Evolutionary conservation across 2,888 invertebrate species (phyloP).

Genomic region (Hypomecis atomaria): DNA sequence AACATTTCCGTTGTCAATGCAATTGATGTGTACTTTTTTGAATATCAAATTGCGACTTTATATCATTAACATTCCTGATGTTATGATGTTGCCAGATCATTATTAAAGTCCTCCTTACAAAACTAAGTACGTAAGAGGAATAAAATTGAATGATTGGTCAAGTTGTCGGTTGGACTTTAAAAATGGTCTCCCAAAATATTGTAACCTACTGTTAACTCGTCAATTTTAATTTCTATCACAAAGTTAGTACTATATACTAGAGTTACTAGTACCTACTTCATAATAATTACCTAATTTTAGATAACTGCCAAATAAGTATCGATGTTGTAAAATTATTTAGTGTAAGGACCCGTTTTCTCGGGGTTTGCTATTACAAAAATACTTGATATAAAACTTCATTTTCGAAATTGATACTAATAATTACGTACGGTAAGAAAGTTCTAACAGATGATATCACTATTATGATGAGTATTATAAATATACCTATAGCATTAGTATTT

Average conservation of each 20-base stretch:
- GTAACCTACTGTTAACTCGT: constrained; percentile 50
- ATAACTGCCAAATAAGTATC: constrained; percentile 82
- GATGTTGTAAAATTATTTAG: constrained; percentile 71
- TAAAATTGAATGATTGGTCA: neutral
- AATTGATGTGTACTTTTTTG: constrained; percentile 20
- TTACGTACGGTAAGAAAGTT: constrained; percentile 47
- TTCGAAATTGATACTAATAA: constrained; percentile 46
- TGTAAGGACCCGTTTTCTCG: constrained; percentile 36
- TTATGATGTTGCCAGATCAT: constrained; percentile 16
- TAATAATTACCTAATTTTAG: constrained; percentile 63
- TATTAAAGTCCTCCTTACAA: constrained; percentile 4
- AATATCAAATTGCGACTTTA: neutral
- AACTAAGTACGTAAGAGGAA: no score
- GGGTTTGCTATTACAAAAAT: constrained; percentile 33
- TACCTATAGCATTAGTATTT: constrained; percentile 51
- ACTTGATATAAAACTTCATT: constrained; percentile 38
- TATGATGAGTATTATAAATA: constrained; percentile 44
- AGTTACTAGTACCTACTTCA: constrained; percentile 55
- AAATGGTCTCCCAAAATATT: constrained; percentile 14
- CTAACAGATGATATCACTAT: constrained; percentile 71
- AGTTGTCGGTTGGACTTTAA: neutral
- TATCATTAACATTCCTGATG: constrained; percentile 6
- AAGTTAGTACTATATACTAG: constrained; percentile 51
- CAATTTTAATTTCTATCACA: constrained; percentile 70
- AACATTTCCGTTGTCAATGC: constrained; percentile 34